Percentiles rank a stretch among this genome's conserved stretches.
Conservation (phyloP, 2,113 vertebrate species). For the Pelecanoides urinatrix region DNA sequence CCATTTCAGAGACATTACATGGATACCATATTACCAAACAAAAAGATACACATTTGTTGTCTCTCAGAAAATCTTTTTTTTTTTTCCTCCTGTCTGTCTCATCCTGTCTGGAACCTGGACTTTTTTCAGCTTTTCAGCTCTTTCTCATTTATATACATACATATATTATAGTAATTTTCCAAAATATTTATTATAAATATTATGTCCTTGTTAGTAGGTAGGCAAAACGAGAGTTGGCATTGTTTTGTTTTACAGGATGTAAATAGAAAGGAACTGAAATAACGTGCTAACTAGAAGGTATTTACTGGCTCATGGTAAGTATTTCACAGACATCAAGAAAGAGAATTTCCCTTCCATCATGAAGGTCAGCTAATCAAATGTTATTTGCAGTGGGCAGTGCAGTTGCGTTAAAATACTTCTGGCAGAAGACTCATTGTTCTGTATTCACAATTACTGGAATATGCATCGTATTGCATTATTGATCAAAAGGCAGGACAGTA, state of each 20-base stretch:
- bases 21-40: constrained; percentile 30
- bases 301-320: not conserved
- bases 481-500: constrained; percentile 14
- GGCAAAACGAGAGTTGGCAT: not conserved
- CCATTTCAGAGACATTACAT: constrained; percentile 58
- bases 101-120: not conserved
- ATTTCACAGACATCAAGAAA: not conserved
- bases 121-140: not conserved
- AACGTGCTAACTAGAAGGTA: not conserved
- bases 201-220: constrained; percentile 1
- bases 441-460: constrained; percentile 1
- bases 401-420: constrained; percentile 2
- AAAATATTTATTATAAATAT: constrained; percentile 4
- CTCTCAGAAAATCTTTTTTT: not conserved
- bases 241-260: not conserved
- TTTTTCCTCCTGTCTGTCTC: not conserved
- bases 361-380: not conserved
- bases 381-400: not conserved
- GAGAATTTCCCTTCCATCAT: not conserved
- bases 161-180: not conserved
- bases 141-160: not conserved
- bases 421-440: constrained; percentile 8
- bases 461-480: not conserved
- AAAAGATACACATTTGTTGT: not conserved
- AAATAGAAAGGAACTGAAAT: not conserved